Conservation (phyloP, 2,113 vertebrate genomes). For the Chloroceryle aenea region DNA sequence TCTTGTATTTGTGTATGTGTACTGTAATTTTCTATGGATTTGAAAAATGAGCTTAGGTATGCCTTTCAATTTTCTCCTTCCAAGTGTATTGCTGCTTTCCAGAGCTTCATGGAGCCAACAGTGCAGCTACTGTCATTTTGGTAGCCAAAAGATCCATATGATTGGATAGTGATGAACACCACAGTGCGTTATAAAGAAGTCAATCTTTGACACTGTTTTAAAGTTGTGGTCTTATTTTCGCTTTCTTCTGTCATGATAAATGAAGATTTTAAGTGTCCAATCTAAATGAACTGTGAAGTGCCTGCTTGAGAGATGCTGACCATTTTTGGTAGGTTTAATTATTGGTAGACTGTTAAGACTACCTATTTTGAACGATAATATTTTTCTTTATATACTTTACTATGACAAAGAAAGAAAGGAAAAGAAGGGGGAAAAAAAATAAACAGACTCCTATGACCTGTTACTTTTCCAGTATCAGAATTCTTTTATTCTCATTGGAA, state of each 20-base stretch:
- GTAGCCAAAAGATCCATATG: not conserved
- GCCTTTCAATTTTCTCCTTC: slow-evolving; percentile 10
- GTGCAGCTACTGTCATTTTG: not conserved
- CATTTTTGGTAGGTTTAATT: not conserved
- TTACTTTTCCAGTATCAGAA: not conserved
- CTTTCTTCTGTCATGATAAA: not conserved
- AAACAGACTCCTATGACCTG: no score
- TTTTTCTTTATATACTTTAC: not conserved
- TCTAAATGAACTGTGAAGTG: not conserved
- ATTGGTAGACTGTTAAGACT: not conserved
- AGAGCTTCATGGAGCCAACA: not conserved
- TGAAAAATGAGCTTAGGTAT: not conserved
- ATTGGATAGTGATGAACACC: not conserved
- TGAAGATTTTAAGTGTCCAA: not conserved
- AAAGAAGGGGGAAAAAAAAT: no score
- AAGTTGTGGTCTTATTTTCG: not conserved
- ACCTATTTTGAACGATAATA: not conserved
- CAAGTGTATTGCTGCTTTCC: not conserved
- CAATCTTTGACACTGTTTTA: not conserved
- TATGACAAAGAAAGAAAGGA: no score
- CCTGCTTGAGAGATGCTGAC: not conserved
- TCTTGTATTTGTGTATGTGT: not conserved
- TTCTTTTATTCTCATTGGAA: not conserved
- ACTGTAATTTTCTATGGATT: not conserved
- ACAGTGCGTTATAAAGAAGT: not conserved